Evolutionary conservation across 2,113 vertebrate genomes (phyloP).

Genomic region (Brachypodius melanocephalos): DNA sequence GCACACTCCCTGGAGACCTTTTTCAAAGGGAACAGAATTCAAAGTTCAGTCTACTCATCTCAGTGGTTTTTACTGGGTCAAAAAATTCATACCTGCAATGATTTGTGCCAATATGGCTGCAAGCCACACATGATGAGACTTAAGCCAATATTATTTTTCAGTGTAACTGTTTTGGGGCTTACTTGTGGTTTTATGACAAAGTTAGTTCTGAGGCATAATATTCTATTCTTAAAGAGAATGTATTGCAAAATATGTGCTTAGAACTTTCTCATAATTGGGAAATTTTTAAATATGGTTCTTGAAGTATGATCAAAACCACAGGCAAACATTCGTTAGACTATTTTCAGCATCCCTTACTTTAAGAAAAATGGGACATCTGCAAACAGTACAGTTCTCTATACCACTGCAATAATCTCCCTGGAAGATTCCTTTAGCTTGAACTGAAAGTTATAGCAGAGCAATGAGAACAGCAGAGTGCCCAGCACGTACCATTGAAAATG

Average conservation of each 20-base stretch:
- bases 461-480: not conserved
- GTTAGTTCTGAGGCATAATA: not conserved
- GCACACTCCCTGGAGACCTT: not conserved
- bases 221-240: not conserved
- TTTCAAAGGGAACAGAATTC: not conserved
- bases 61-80: not conserved
- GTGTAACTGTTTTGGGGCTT: not conserved
- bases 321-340: not conserved
- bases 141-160: not conserved
- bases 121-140: not conserved
- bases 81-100: not conserved
- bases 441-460: not conserved
- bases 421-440: not conserved
- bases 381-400: not conserved
- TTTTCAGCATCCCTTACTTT: not conserved
- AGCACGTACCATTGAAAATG: not conserved
- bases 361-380: not conserved
- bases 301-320: not conserved
- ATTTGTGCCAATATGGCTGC: not conserved
- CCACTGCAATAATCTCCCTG: not conserved
- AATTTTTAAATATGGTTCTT: not conserved
- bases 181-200: not conserved
- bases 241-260: not conserved
- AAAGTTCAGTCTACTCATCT: not conserved
- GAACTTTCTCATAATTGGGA: not conserved